Conservation (phyloP, 2,888 invertebrate species). For the Leptinotarsa peninsularis region DNA sequence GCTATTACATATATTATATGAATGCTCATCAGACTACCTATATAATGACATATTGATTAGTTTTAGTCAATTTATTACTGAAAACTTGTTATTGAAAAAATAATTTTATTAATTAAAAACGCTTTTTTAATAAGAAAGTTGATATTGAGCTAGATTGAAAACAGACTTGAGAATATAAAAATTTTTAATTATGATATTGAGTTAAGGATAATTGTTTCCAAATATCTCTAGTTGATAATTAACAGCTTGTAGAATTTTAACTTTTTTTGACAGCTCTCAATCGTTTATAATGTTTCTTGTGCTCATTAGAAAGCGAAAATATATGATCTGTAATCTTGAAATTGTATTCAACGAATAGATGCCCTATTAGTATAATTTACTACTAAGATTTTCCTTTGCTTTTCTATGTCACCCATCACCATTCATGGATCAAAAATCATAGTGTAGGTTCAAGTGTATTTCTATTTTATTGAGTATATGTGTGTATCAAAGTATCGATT, state of each 20-base stretch:
- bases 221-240: neutral
- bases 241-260: too few relatives aligned
- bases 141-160: too few relatives aligned
- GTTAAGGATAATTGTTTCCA: neutral
- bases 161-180: too few relatives aligned
- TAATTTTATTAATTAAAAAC: too few relatives aligned
- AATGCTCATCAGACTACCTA: too few relatives aligned
- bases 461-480: conserved; percentile 5
- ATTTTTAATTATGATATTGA: too few relatives aligned
- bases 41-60: too few relatives aligned
- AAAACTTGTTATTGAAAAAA: too few relatives aligned
- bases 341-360: neutral
- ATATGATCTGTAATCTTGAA: neutral
- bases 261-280: neutral
- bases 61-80: too few relatives aligned
- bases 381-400: neutral
- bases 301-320: too few relatives aligned
- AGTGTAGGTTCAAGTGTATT: conserved; percentile 11
- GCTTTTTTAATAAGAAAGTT: too few relatives aligned
- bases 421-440: neutral
- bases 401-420: neutral
- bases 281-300: neutral
- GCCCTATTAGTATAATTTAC: neutral
- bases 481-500: conserved; percentile 11
- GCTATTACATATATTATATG: too few relatives aligned